Evolutionary conservation across 2,113 vertebrate species (phyloP).

Genomic region (Variabilichromis moorii): DNA sequence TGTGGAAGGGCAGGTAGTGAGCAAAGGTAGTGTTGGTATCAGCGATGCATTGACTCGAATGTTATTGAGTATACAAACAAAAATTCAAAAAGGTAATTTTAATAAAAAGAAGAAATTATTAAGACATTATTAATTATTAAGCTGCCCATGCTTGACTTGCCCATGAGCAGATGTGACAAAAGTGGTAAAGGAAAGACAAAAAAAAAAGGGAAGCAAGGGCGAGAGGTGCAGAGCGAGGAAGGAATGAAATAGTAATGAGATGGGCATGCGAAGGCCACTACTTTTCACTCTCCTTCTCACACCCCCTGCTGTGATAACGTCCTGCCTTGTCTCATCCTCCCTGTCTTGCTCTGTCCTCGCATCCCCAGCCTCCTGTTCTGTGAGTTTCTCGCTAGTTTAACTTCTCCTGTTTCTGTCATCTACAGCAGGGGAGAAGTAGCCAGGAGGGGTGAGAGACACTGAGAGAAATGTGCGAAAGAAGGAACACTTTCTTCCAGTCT

Average conservation of each 20-base stretch:
- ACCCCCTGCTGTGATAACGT: constrained; percentile 54
- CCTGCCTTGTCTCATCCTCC: constrained; percentile 27
- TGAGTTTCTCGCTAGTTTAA: neutral
- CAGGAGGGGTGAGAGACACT: constrained; percentile 39
- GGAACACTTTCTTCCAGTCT: constrained; percentile 45
- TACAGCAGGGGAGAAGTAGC: constrained; percentile 27
- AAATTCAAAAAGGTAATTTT: neutral
- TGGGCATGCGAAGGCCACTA: neutral
- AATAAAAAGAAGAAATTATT: neutral
- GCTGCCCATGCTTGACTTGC: neutral
- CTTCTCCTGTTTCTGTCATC: constrained; percentile 4
- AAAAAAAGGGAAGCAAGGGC: neutral
- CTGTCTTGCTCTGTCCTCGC: neutral
- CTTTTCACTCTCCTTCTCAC: neutral
- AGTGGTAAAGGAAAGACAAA: neutral
- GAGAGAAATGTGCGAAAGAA: constrained; percentile 44
- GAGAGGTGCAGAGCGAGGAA: neutral
- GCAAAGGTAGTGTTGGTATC: neutral
- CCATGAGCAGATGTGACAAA: constrained; percentile 20
- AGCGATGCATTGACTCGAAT: neutral
- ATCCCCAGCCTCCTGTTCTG: neutral
- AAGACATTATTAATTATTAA: neutral
- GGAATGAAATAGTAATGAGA: constrained; percentile 61
- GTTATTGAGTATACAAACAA: neutral
- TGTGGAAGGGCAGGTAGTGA: neutral